A percentile compares a stretch with the other conserved stretches of the same genome.
These are phyloP conservation scores for Atrina japonica DNA, from an alignment of 2,888 invertebrate genomes.

Conservation along the genomic window DNA sequence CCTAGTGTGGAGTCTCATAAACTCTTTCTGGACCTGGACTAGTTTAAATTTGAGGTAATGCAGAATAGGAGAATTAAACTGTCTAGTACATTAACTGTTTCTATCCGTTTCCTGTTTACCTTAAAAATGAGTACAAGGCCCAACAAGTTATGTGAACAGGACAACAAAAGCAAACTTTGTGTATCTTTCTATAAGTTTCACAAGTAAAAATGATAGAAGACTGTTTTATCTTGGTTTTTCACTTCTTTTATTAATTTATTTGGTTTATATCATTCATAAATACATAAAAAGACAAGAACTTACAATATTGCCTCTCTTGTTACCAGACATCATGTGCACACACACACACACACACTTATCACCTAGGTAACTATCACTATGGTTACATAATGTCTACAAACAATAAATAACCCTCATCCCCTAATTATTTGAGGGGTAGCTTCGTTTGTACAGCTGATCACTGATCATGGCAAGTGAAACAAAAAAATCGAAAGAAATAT, in stretches of 20 bases:
- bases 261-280: slow-evolving; percentile 46
- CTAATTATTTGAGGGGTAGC: slow-evolving; percentile 24
- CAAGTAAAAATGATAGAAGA: too few relatives aligned
- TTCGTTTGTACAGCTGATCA: slow-evolving; percentile 29
- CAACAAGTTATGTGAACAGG: too few relatives aligned
- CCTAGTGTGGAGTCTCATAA: too few relatives aligned
- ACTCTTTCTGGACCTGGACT: too few relatives aligned
- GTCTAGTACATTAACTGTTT: too few relatives aligned
- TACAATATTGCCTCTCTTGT: slow-evolving; percentile 22
- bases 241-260: slow-evolving; percentile 13
- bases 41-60: too few relatives aligned
- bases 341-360: slow-evolving; percentile 24
- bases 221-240: too few relatives aligned
- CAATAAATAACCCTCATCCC: slow-evolving; percentile 36
- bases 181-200: too few relatives aligned
- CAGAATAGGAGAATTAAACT: too few relatives aligned
- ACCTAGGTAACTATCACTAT: slow-evolving; percentile 20
- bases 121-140: too few relatives aligned
- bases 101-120: too few relatives aligned
- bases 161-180: too few relatives aligned
- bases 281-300: slow-evolving; percentile 42
- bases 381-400: slow-evolving; percentile 31
- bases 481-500: slow-evolving; percentile 11
- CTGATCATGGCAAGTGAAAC: slow-evolving; percentile 15
- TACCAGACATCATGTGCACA: not conserved